These are phyloP conservation scores for Amblyjoppa fuscipennis DNA, from an alignment of 2,888 invertebrate species.

Conservation along the genomic window DNA sequence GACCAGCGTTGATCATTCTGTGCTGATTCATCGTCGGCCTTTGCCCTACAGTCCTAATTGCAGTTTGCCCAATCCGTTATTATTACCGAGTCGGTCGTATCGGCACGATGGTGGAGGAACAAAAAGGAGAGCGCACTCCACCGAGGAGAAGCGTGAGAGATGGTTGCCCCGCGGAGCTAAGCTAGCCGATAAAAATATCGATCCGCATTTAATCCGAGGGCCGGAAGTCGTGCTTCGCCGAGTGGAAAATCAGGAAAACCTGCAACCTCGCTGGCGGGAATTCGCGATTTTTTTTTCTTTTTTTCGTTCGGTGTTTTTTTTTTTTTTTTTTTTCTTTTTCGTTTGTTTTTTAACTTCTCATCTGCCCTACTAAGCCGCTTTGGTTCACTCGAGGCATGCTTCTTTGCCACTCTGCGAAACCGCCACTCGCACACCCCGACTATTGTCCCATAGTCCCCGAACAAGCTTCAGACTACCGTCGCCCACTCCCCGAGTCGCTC, in stretches of 20 bases:
- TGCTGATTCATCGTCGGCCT: too few species aligned
- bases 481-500: constrained; percentile 12
- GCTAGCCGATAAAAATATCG: constrained; percentile 74
- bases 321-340: background rate
- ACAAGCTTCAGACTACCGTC: constrained; percentile 31
- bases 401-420: constrained; percentile 47
- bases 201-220: constrained; percentile 72
- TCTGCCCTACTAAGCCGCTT: constrained; percentile 29
- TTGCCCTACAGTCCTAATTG: too few species aligned
- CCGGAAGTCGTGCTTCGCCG: constrained; percentile 68
- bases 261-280: constrained; percentile 37
- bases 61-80: too few species aligned
- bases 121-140: background rate
- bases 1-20: too few species aligned
- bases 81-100: background rate
- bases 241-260: constrained; percentile 73
- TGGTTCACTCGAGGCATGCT: constrained; percentile 7
- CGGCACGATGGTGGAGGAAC: background rate
- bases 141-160: constrained; percentile 22
- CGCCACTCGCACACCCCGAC: constrained; percentile 31
- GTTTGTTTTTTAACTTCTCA: constrained; percentile 8
- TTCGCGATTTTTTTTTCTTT: constrained; percentile 4
- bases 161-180: constrained; percentile 19
- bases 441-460: constrained; percentile 42
- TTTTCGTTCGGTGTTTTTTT: background rate